A percentile compares a stretch with the other conserved stretches of the same genome.
Evolutionary conservation across 2,888 invertebrate species (phyloP).

Genomic region (Schizotus pectinicornis): DNA sequence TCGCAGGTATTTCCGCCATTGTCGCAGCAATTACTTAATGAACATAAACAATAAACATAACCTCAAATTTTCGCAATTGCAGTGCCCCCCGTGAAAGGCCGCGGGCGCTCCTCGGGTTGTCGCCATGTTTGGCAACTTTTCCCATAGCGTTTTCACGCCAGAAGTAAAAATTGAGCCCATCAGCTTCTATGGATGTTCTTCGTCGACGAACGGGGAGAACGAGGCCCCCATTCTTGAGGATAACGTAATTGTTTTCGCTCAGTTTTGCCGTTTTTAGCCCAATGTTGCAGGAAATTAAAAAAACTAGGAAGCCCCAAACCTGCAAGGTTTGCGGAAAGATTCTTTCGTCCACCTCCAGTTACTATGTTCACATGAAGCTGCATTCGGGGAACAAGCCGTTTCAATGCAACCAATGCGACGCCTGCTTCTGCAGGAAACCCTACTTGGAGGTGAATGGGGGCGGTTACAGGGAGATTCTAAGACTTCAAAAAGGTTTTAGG

Average conservation of each 20-base stretch:
- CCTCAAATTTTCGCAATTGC: no score
- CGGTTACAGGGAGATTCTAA: background rate
- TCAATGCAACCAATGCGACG: constrained; percentile 78
- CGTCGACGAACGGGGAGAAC: constrained; percentile 47
- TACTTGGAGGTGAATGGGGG: constrained; percentile 65
- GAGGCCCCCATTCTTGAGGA: constrained; percentile 27
- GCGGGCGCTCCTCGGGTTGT: no score
- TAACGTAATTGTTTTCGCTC: background rate
- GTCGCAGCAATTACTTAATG: no score
- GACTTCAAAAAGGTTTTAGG: background rate
- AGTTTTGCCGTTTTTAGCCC: constrained; percentile 27
- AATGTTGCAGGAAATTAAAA: constrained; percentile 49
- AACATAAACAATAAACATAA: no score
- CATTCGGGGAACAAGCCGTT: constrained; percentile 83
- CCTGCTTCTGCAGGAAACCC: constrained; percentile 80
- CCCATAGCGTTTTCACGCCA: constrained; percentile 22
- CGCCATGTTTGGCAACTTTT: constrained; percentile 21
- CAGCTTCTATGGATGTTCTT: constrained; percentile 45
- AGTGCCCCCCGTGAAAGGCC: no score
- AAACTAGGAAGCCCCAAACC: constrained; percentile 73
- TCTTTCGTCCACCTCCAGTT: constrained; percentile 77
- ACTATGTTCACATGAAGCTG: constrained; percentile 83
- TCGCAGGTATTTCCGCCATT: no score
- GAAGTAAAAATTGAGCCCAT: constrained; percentile 29
- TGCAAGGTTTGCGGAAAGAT: constrained; percentile 82